Conservation (phyloP, 2,888 invertebrate genomes). For the Brenthis hecate region DNA sequence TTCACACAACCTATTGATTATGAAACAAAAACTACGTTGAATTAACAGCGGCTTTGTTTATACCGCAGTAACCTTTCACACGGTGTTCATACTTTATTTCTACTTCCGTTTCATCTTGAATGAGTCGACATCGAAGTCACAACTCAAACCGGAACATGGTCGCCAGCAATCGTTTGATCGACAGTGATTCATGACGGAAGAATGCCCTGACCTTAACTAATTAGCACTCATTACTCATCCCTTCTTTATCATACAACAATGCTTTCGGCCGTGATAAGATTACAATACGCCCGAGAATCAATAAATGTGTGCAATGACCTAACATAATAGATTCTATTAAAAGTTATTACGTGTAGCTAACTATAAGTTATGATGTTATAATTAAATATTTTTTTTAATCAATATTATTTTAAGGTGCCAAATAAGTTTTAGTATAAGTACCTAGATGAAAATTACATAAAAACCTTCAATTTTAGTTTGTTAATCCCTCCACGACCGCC, state of each 20-base stretch:
- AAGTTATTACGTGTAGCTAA: neutral
- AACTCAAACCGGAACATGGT: slow-evolving; percentile 37
- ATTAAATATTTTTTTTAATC: too few species aligned
- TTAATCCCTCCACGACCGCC: too few species aligned
- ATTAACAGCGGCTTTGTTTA: slow-evolving; percentile 38
- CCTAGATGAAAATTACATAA: too few species aligned
- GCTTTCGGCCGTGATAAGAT: slow-evolving; percentile 42
- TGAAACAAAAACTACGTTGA: slow-evolving; percentile 36
- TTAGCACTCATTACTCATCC: slow-evolving; percentile 73
- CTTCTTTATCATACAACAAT: slow-evolving; percentile 60
- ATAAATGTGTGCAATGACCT: slow-evolving; percentile 29
- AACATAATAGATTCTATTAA: slow-evolving; percentile 13
- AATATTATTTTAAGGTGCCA: too few species aligned
- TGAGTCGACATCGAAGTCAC: slow-evolving; percentile 41
- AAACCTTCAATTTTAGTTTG: too few species aligned
- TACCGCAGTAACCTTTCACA: slow-evolving; percentile 42
- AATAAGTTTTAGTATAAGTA: too few species aligned
- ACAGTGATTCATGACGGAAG: slow-evolving; percentile 65
- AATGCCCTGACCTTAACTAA: slow-evolving; percentile 72
- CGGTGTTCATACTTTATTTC: slow-evolving; percentile 44
- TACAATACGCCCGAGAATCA: slow-evolving; percentile 36
- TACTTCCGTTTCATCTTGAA: slow-evolving; percentile 48
- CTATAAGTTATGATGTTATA: too few species aligned
- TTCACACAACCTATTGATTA: slow-evolving; percentile 38
- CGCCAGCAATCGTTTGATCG: slow-evolving; percentile 39